Percentiles rank a stretch among this genome's conserved stretches.
Conservation (phyloP, 2,797 vertebrate species). For the Enteromius paludinosus region DNA sequence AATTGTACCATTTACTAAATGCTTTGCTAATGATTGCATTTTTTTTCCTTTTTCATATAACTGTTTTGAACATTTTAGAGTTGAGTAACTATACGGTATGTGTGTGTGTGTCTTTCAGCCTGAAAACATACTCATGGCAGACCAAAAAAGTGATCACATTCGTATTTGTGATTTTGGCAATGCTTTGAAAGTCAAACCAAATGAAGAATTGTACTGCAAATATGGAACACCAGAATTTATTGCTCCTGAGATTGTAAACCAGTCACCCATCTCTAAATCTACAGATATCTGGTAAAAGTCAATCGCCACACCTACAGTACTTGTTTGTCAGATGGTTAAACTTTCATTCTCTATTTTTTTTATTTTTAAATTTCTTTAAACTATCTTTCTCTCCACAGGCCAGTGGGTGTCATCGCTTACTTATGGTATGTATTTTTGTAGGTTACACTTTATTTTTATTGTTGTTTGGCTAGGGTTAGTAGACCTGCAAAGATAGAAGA, state of each 20-base stretch:
- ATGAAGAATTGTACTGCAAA: constrained; percentile 88
- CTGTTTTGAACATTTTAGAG: not conserved
- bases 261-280: constrained; percentile 89
- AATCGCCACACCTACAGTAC: constrained; percentile 45
- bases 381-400: constrained; percentile 66
- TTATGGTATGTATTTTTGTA: constrained; percentile 73
- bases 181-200: constrained; percentile 79
- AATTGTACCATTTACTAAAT: not conserved
- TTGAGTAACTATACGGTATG: not conserved
- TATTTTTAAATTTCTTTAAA: constrained; percentile 29
- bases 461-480: not conserved
- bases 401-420: constrained; percentile 76
- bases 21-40: not conserved
- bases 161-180: constrained; percentile 95
- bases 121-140: constrained; percentile 91
- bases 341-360: constrained; percentile 1
- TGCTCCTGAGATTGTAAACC: constrained; percentile 94
- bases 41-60: not conserved
- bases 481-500: not conserved
- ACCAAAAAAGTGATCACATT: constrained; percentile 83
- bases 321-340: constrained; percentile 13
- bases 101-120: constrained; percentile 75
- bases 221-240: constrained; percentile 95
- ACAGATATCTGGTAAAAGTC: constrained; percentile 92
- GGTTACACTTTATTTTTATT: not conserved